Conservation (phyloP, 2,797 vertebrate genomes). For the Rallus crepitans region DNA sequence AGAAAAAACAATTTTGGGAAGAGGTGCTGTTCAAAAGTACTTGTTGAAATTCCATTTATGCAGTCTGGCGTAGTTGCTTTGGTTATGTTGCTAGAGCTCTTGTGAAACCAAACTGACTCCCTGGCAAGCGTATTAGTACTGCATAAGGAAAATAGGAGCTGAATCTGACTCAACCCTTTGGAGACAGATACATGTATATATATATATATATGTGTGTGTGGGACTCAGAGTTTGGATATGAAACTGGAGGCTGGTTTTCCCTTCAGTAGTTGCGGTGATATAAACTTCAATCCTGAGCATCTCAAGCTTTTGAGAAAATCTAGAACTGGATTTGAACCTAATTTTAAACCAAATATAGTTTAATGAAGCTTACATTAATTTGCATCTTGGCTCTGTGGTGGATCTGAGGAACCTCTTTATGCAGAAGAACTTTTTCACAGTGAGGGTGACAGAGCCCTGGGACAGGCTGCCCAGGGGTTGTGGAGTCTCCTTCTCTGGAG, state of each 20-base stretch:
- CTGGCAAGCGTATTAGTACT: background rate
- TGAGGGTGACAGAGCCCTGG: no score
- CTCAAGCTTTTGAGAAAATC: background rate
- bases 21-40: conserved; percentile 51
- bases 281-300: background rate
- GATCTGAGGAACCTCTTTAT: background rate
- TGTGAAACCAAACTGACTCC: background rate
- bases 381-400: background rate
- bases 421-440: no score
- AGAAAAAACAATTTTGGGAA: conserved; percentile 62
- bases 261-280: conserved; percentile 1
- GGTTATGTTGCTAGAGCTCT: conserved; percentile 50
- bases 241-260: background rate
- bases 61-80: conserved; percentile 49
- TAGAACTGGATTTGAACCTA: background rate
- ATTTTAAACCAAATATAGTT: background rate
- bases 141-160: background rate
- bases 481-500: no score
- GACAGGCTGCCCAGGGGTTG: no score
- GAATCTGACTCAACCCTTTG: background rate
- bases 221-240: background rate
- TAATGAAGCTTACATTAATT: background rate
- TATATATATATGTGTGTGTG: background rate
- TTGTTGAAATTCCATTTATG: conserved; percentile 69
- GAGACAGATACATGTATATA: background rate